phyloP scores from a whole-genome alignment of 92 coral and sea anemone genomes.

The Metridium senile region DNA sequence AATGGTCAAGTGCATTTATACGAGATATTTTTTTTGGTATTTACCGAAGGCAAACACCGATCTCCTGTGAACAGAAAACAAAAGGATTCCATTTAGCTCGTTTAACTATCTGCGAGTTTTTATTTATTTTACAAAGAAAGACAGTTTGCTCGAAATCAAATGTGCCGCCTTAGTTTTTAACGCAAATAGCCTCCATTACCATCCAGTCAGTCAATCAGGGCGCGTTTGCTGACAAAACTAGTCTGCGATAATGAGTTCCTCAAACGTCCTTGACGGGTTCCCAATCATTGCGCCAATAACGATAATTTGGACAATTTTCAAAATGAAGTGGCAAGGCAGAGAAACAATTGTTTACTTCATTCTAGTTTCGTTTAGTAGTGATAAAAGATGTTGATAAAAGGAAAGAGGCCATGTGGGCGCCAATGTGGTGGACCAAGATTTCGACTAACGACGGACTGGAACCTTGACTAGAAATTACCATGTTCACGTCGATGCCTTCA shows the following conservation, averaged over 20 bases:
- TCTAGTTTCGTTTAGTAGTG: slow-evolving; percentile 7
- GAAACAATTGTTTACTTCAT: slow-evolving; percentile 18
- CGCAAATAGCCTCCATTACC: slow-evolving; percentile 18
- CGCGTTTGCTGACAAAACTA: slow-evolving; percentile 9
- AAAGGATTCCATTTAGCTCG: slow-evolving; percentile 21
- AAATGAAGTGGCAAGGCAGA: slow-evolving; percentile 21
- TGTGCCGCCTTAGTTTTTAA: slow-evolving; percentile 32
- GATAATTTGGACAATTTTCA: slow-evolving; percentile 11
- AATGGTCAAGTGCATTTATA: slow-evolving; percentile 15
- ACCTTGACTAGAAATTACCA: slow-evolving; percentile 28
- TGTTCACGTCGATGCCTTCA: slow-evolving; percentile 29
- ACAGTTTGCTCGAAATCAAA: slow-evolving; percentile 29
- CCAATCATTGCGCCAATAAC: slow-evolving; percentile 19
- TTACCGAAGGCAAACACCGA: slow-evolving; percentile 24
- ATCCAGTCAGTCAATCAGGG: slow-evolving; percentile 24
- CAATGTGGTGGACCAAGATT: slow-evolving; percentile 27
- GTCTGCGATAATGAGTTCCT: slow-evolving; percentile 10
- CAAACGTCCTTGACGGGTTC: background rate
- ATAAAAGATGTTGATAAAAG: slow-evolving; percentile 31
- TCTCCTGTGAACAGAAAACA: slow-evolving; percentile 5
- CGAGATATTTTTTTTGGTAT: slow-evolving; percentile 7
- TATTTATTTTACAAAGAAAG: slow-evolving; percentile 40
- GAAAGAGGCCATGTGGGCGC: slow-evolving; percentile 29
- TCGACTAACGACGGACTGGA: slow-evolving; percentile 25
- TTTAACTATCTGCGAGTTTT: slow-evolving; percentile 9